Conservation (phyloP, 2,888 invertebrate species). For the Omphaloscelis lunosa region DNA sequence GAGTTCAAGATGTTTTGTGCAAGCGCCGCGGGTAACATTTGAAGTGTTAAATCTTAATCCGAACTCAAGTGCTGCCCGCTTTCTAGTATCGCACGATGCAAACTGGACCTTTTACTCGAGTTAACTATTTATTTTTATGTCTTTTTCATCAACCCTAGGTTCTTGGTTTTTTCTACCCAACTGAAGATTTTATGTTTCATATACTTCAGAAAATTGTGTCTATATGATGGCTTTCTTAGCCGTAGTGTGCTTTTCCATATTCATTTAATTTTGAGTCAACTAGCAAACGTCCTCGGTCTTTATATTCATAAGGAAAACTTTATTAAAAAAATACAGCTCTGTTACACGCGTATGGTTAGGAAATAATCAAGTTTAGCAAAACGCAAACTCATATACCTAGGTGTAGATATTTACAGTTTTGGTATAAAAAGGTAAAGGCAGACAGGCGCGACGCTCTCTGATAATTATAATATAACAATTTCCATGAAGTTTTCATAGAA, state of each 20-base stretch:
- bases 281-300: not conserved
- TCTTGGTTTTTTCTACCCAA: no score
- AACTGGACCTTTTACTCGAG: not conserved
- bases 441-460: no score
- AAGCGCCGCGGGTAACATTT: constrained; percentile 56
- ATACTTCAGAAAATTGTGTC: not conserved
- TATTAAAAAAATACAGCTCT: not conserved
- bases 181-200: not conserved
- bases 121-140: not conserved
- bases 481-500: no score
- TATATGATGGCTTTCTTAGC: not conserved
- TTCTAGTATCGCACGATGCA: constrained; percentile 9
- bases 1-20: constrained; percentile 56
- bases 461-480: no score
- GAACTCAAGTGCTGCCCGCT: constrained; percentile 32
- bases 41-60: constrained; percentile 69
- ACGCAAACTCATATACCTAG: not conserved
- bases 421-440: not conserved
- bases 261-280: not conserved
- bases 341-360: not conserved
- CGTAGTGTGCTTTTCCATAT: not conserved
- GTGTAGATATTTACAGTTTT: not conserved
- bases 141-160: not conserved
- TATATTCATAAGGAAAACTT: not conserved
- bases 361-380: not conserved